phyloP scores from a whole-genome alignment of 2,888 invertebrate genomes.

The Lacanobia wlatinum region DNA sequence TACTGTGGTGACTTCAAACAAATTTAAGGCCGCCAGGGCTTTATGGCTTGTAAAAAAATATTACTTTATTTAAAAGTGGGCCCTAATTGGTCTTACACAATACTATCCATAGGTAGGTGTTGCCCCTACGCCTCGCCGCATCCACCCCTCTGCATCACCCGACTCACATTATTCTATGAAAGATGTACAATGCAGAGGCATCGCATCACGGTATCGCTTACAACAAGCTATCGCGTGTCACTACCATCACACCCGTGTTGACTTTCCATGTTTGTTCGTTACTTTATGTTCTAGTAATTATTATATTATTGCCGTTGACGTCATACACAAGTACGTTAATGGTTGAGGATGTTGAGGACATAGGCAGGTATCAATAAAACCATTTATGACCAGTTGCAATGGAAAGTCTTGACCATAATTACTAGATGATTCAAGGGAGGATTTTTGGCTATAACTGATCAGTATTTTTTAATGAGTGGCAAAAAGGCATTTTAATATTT shows the following conservation, averaged over 20 bases:
- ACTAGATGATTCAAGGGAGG: background rate
- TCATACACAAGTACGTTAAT: slow-evolving; percentile 25
- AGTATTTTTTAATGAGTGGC: background rate
- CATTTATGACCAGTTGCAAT: background rate
- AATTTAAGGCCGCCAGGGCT: no score
- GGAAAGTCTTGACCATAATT: background rate
- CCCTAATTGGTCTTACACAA: background rate
- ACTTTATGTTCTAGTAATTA: slow-evolving; percentile 75
- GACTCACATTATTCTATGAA: slow-evolving; percentile 66
- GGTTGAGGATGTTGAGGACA: background rate
- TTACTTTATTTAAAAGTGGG: no score
- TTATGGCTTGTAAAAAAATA: no score
- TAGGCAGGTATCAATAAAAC: background rate
- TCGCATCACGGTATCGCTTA: slow-evolving; percentile 82
- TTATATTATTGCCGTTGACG: slow-evolving; percentile 63
- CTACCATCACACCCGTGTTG: slow-evolving; percentile 77
- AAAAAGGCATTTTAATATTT: background rate
- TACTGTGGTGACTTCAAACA: no score
- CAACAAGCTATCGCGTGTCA: slow-evolving; percentile 81
- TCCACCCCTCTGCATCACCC: slow-evolving; percentile 41
- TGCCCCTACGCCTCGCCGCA: background rate
- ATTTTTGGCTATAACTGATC: background rate
- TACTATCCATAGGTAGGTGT: background rate
- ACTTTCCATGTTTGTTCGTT: slow-evolving; percentile 78
- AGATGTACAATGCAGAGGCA: slow-evolving; percentile 83